Percentiles rank a stretch among this genome's conserved stretches.
Evolutionary conservation across 2,888 invertebrate species (phyloP).

Genomic region (Tenthredo scrophulariae): DNA sequence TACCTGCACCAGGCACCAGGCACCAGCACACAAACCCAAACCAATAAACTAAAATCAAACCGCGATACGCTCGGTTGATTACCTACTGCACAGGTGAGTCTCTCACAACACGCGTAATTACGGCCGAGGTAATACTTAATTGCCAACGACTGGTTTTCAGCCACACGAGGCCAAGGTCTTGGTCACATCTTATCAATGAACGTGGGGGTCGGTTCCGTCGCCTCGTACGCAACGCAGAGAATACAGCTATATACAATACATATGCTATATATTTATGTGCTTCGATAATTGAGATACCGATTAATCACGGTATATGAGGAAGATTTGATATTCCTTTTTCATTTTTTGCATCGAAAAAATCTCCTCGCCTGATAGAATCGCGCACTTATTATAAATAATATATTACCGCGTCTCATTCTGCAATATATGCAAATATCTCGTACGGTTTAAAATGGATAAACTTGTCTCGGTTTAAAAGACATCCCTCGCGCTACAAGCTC

Average conservation of each 20-base stretch:
- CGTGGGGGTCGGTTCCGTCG: neutral
- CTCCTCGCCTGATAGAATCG: neutral
- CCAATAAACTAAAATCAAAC: slow-evolving; percentile 25
- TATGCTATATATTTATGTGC: neutral
- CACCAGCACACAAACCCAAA: neutral
- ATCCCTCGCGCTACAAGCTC: neutral
- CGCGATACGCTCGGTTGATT: slow-evolving; percentile 45
- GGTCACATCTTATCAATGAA: slow-evolving; percentile 50
- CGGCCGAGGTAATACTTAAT: slow-evolving; percentile 39
- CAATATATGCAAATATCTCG: neutral
- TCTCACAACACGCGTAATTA: slow-evolving; percentile 46
- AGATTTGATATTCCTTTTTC: neutral
- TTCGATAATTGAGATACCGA: slow-evolving; percentile 1
- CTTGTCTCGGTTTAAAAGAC: neutral
- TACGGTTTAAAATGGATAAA: neutral
- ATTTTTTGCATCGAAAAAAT: neutral
- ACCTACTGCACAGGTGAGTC: slow-evolving; percentile 28
- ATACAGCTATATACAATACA: too few species aligned
- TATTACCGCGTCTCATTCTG: neutral
- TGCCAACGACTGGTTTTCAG: slow-evolving; percentile 41
- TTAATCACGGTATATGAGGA: neutral
- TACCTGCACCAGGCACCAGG: neutral
- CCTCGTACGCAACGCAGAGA: neutral
- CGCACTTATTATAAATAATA: neutral
- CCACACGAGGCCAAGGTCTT: slow-evolving; percentile 47